A percentile compares a stretch with the other conserved stretches of the same genome.
phyloP scores from a whole-genome alignment of 2,113 vertebrate genomes.

The Nicator chloris region DNA sequence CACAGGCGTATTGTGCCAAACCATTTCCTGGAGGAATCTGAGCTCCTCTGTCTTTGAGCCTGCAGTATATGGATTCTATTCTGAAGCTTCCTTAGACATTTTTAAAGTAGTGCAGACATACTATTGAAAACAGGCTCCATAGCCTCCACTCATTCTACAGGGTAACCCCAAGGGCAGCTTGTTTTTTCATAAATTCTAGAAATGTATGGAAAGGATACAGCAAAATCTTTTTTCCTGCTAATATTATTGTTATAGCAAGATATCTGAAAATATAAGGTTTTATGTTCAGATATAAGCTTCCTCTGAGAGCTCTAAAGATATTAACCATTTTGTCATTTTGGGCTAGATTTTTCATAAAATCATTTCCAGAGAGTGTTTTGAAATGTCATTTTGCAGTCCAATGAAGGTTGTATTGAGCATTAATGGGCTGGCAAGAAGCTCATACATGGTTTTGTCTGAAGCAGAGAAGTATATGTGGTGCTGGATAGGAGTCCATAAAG shows the following conservation, averaged over 20 bases:
- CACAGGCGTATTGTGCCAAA: not conserved
- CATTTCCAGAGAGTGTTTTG: not conserved
- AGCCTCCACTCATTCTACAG: not conserved
- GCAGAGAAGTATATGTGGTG: not conserved
- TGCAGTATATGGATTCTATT: not conserved
- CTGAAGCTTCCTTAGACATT: not conserved
- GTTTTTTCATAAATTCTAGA: not conserved
- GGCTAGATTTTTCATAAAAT: not conserved
- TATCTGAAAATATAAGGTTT: not conserved
- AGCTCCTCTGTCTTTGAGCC: not conserved
- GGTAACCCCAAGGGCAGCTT: not conserved
- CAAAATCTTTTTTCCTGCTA: rapidly evolving
- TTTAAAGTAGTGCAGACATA: not conserved
- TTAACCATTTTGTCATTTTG: not conserved
- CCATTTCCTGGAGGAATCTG: not conserved
- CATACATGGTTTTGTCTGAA: not conserved
- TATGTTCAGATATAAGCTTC: not conserved
- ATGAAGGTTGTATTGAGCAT: not conserved
- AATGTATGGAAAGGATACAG: not conserved
- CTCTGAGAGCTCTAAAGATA: not conserved
- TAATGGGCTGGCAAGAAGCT: not conserved
- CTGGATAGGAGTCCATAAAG: not conserved
- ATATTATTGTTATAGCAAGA: not conserved
- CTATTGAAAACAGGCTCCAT: not conserved
- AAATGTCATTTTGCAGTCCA: not conserved